These are phyloP conservation scores for Sinodicranocentrus sp. DNA, from an alignment of 2,888 invertebrate species.

Conservation along the genomic window DNA sequence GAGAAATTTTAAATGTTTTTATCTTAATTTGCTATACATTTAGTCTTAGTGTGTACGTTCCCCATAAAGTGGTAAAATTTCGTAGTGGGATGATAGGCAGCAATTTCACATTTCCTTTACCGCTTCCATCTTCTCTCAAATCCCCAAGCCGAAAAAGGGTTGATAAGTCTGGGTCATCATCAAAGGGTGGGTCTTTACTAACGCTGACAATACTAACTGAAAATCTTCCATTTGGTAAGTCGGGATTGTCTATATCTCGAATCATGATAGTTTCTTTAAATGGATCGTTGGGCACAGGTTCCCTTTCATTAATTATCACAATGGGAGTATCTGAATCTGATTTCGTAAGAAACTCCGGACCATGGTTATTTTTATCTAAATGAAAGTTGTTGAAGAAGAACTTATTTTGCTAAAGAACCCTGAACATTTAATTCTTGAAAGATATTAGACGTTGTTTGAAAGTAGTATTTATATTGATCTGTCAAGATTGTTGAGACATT, in stretches of 20 bases:
- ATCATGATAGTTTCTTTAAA: constrained; percentile 27
- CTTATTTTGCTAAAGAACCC: no score
- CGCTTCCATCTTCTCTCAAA: neutral
- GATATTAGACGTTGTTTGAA: neutral
- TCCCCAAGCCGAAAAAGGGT: constrained; percentile 28
- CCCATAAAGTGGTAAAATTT: constrained; percentile 53
- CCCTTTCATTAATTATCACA: neutral
- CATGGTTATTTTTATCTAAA: constrained; percentile 54
- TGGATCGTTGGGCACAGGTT: neutral
- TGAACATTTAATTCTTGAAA: no score
- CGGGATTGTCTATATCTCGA: constrained; percentile 47
- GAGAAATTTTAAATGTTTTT: neutral
- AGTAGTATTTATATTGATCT: no score
- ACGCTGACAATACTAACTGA: constrained; percentile 12
- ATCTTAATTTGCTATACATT: constrained; percentile 25
- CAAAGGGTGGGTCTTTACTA: neutral
- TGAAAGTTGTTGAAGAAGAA: no score
- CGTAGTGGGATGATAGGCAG: constrained; percentile 1
- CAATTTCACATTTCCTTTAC: constrained; percentile 12
- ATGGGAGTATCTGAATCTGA: constrained; percentile 8
- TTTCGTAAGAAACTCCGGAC: constrained; percentile 47
- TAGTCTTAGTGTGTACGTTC: constrained; percentile 40
- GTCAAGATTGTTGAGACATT: no score
- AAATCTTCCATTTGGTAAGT: constrained; percentile 43
- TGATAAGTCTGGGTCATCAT: neutral